Evolutionary conservation across 2,888 invertebrate species (phyloP).

Genomic region (Pterostichus madidus): DNA sequence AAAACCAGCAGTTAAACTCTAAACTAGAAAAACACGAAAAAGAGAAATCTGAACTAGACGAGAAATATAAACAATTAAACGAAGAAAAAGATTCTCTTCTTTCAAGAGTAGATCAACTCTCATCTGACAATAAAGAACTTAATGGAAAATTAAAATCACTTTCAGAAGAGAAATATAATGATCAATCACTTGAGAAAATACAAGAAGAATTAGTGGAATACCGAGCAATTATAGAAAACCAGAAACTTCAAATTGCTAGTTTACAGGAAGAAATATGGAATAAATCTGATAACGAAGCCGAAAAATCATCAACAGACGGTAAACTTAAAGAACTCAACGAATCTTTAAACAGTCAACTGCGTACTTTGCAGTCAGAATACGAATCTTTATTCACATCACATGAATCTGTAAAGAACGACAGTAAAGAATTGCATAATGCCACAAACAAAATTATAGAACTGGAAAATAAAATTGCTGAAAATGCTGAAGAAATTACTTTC

Average conservation of each 20-base stretch:
- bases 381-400: slow-evolving; percentile 67
- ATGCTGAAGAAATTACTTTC: slow-evolving; percentile 73
- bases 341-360: slow-evolving; percentile 58
- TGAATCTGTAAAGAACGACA: slow-evolving; percentile 71
- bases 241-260: slow-evolving; percentile 70
- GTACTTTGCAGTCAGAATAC: slow-evolving; percentile 69
- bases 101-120: slow-evolving; percentile 77
- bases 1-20: slow-evolving; percentile 80
- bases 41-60: slow-evolving; percentile 75
- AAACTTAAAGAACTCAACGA: slow-evolving; percentile 54
- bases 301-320: slow-evolving; percentile 21
- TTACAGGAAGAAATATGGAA: slow-evolving; percentile 69
- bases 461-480: slow-evolving; percentile 71
- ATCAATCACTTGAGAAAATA: slow-evolving; percentile 68
- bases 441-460: slow-evolving; percentile 70
- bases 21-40: slow-evolving; percentile 79
- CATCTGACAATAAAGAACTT: slow-evolving; percentile 70
- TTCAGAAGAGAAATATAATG: slow-evolving; percentile 25
- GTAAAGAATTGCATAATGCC: slow-evolving; percentile 69
- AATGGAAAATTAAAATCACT: slow-evolving; percentile 54
- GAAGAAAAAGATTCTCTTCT: slow-evolving; percentile 79
- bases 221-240: slow-evolving; percentile 70
- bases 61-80: slow-evolving; percentile 76
- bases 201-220: slow-evolving; percentile 69
- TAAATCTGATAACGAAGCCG: slow-evolving; percentile 46